These are phyloP conservation scores for Mythimna lalbum DNA, from an alignment of 2,888 invertebrate species.

Conservation along the genomic window DNA sequence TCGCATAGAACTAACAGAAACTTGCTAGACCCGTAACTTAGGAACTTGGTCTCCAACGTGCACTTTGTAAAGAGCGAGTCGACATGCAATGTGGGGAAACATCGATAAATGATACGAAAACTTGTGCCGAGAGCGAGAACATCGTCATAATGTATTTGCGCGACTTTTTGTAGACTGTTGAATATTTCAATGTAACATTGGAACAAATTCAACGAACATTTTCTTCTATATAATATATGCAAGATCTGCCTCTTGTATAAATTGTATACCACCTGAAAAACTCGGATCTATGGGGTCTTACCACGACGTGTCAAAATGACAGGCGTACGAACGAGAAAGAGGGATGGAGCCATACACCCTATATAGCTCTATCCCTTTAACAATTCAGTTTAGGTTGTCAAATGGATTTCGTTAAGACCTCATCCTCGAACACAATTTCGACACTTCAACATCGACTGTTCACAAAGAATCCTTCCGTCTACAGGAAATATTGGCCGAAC, in stretches of 20 bases:
- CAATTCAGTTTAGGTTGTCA: too few relatives aligned
- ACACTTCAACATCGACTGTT: not conserved
- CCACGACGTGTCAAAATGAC: too few relatives aligned
- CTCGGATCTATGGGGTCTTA: too few relatives aligned
- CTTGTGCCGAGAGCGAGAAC: constrained; percentile 6
- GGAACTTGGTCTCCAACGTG: constrained; percentile 30
- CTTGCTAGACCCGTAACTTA: constrained; percentile 15
- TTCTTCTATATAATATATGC: too few relatives aligned
- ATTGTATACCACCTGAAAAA: too few relatives aligned
- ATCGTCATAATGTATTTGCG: not conserved
- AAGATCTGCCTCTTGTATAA: too few relatives aligned
- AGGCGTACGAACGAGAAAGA: too few relatives aligned
- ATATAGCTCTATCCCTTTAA: too few relatives aligned
- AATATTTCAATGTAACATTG: not conserved
- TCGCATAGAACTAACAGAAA: constrained; percentile 14
- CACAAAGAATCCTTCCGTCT: constrained; percentile 1
- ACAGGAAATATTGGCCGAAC: constrained; percentile 22
- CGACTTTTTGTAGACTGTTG: constrained; percentile 1
- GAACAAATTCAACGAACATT: not conserved
- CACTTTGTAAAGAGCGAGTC: constrained; percentile 17
- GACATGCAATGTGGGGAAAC: constrained; percentile 15
- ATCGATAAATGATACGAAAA: constrained; percentile 39
- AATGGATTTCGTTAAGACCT: too few relatives aligned
- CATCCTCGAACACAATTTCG: not conserved
- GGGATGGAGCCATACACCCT: too few relatives aligned